These are phyloP conservation scores for Cephalopachus bancanus DNA, from an alignment of 2,797 vertebrate genomes.

Conservation along the genomic window DNA sequence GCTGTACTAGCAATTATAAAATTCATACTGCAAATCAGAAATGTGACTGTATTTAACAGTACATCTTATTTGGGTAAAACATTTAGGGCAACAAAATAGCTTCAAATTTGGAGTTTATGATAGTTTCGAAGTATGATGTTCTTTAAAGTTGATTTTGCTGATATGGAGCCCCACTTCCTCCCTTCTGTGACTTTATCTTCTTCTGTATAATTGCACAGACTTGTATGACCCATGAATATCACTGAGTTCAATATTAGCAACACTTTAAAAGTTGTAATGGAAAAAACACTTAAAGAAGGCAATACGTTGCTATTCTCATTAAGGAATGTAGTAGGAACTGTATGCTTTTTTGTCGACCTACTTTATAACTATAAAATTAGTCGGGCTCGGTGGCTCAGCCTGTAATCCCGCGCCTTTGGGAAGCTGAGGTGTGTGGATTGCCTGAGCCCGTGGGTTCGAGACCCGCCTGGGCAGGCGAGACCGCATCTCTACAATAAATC, in stretches of 20 bases:
- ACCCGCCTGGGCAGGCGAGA: too few species aligned
- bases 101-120: neutral
- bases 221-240: neutral
- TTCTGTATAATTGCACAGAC: neutral
- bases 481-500: too few species aligned
- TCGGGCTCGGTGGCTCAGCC: too few species aligned
- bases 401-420: too few species aligned
- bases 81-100: neutral
- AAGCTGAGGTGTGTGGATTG: too few species aligned
- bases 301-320: neutral
- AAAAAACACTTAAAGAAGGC: conserved; percentile 21
- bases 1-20: neutral
- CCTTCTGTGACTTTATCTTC: neutral
- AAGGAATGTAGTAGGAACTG: neutral
- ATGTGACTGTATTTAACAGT: neutral
- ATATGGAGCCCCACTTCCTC: neutral
- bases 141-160: neutral
- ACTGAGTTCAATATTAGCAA: neutral
- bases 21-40: conserved; percentile 30
- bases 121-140: conserved; percentile 5
- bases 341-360: neutral
- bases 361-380: neutral
- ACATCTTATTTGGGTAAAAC: neutral
- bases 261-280: neutral
- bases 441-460: too few species aligned